Evolutionary conservation across 2,797 vertebrate species (phyloP).

Genomic region (Onychomys leucogaster): DNA sequence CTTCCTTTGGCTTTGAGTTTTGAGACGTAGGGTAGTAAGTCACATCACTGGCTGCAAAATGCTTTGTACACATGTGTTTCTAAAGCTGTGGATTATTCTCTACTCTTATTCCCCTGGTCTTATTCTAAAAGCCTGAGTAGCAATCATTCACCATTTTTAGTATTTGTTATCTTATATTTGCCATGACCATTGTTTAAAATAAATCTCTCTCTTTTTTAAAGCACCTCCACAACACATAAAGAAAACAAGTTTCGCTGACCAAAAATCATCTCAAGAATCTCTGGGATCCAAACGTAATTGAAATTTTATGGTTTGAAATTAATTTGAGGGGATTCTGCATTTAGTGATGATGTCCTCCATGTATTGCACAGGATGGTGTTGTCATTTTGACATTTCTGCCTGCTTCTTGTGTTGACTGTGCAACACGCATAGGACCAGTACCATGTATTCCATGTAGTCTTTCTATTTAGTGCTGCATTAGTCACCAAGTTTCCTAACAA

Average conservation of each 20-base stretch:
- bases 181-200: slow-evolving; percentile 42
- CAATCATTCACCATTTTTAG: neutral
- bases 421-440: neutral
- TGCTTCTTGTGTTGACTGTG: neutral
- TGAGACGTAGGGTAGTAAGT: neutral
- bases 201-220: slow-evolving; percentile 56
- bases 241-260: neutral
- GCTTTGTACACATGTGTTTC: slow-evolving; percentile 5
- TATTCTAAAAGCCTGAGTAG: neutral
- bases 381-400: neutral
- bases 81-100: neutral
- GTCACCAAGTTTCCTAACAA: neutral
- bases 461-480: neutral
- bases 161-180: slow-evolving; percentile 34
- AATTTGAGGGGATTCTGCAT: slow-evolving; percentile 2
- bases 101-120: neutral
- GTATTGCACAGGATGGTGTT: neutral
- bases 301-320: slow-evolving; percentile 55
- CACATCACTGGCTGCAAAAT: neutral
- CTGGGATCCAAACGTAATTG: slow-evolving; percentile 49
- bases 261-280: neutral
- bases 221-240: slow-evolving; percentile 3
- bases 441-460: neutral
- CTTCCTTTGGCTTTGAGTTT: slow-evolving; percentile 42
- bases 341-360: slow-evolving; percentile 1